Percentiles rank a stretch among this genome's conserved stretches.
These are phyloP conservation scores for Mormyrus hasselquistii DNA, from an alignment of 2,797 vertebrate species.

Conservation along the genomic window DNA sequence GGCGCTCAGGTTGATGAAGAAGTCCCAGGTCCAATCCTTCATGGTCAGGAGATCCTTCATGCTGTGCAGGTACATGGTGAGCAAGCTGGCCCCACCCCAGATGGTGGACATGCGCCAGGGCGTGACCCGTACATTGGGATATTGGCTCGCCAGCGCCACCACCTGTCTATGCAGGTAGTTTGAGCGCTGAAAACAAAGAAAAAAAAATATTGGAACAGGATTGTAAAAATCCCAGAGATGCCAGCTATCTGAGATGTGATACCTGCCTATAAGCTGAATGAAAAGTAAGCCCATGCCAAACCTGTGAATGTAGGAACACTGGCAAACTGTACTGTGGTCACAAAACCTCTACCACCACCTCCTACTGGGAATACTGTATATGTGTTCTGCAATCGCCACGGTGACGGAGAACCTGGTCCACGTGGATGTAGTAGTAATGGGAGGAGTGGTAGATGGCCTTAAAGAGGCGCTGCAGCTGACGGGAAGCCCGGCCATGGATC, in stretches of 20 bases:
- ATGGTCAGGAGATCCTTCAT: slow-evolving; percentile 92
- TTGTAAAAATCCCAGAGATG: not conserved
- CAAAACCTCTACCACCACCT: not conserved
- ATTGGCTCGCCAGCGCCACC: slow-evolving; percentile 70
- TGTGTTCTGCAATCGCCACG: not conserved
- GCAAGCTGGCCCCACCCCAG: slow-evolving; percentile 95
- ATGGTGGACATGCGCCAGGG: slow-evolving; percentile 97
- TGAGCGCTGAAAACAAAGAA: slow-evolving; percentile 70
- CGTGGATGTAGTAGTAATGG: slow-evolving; percentile 96
- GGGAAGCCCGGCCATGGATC: slow-evolving; percentile 87
- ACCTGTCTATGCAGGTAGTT: slow-evolving; percentile 92
- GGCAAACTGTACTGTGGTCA: not conserved
- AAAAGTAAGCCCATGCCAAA: not conserved
- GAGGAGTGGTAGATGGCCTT: slow-evolving; percentile 95
- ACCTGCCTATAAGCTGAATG: not conserved
- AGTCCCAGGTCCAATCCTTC: slow-evolving; percentile 95
- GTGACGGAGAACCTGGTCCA: slow-evolving; percentile 75
- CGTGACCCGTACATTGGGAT: slow-evolving; percentile 84
- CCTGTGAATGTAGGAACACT: not conserved
- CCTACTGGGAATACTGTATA: not conserved
- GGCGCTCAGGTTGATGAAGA: slow-evolving; percentile 98
- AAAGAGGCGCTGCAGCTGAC: slow-evolving; percentile 93
- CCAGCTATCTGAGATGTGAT: not conserved
- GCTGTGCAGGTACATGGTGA: slow-evolving; percentile 91
- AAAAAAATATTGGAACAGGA: not conserved